These are phyloP conservation scores for Mastomys natalensis DNA, from an alignment of 2,113 vertebrate genomes.

Conservation along the genomic window DNA sequence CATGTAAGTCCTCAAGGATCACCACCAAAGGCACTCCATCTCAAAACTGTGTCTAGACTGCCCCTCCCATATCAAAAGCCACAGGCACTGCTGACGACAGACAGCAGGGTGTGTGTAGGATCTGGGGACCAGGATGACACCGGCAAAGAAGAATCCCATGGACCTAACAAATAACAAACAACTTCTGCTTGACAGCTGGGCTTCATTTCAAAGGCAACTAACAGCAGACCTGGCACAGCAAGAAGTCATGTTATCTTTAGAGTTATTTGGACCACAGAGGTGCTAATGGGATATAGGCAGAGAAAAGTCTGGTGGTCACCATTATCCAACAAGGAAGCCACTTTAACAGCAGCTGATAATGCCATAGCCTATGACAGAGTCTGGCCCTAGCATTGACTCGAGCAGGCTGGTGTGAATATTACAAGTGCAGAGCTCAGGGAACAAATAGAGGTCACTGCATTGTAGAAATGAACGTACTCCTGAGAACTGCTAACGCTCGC, in stretches of 20 bases:
- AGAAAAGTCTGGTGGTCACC: neutral
- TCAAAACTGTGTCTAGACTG: neutral
- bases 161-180: neutral
- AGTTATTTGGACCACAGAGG: conserved; percentile 30
- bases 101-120: neutral
- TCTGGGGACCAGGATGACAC: neutral
- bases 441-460: neutral
- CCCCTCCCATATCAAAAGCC: neutral
- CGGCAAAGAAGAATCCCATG: neutral
- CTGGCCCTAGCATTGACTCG: neutral
- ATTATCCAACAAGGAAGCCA: neutral
- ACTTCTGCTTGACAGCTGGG: neutral
- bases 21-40: neutral
- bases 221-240: neutral
- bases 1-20: neutral
- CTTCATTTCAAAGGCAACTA: neutral
- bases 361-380: neutral
- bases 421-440: neutral
- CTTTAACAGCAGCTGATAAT: neutral
- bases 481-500: neutral
- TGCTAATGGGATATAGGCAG: neutral
- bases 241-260: conserved; percentile 5
- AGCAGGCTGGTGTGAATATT: neutral
- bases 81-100: neutral
- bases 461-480: neutral